Conservation (phyloP, 2,113 vertebrate species). For the Myrmophylax atrothorax region DNA sequence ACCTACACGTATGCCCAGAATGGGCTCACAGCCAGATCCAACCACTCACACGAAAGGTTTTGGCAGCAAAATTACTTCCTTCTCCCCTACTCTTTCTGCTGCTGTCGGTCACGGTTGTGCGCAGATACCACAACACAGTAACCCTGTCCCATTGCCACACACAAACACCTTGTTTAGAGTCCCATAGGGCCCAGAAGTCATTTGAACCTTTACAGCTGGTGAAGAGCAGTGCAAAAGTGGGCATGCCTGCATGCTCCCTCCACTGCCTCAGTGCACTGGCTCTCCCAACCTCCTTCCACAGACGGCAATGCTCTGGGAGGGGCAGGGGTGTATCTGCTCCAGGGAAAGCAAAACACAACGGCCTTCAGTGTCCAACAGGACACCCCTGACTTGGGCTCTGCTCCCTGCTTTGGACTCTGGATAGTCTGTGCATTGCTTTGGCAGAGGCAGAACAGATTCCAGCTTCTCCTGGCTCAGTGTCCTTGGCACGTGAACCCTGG, state of each 20-base stretch:
- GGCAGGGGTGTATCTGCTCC: not conserved
- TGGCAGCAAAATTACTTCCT: not conserved
- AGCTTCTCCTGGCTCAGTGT: not conserved
- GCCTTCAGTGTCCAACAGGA: rapidly evolving
- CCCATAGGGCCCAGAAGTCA: not conserved
- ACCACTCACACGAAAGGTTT: not conserved
- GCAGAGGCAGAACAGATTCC: not conserved
- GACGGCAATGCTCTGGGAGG: not conserved
- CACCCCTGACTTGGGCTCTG: not conserved
- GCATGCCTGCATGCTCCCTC: not conserved
- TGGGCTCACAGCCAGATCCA: not conserved
- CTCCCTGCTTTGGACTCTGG: rapidly evolving
- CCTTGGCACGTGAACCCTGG: not conserved
- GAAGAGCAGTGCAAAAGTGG: not conserved
- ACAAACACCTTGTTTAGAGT: not conserved
- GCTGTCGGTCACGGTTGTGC: not conserved
- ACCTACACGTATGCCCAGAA: not conserved
- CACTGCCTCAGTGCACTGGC: not conserved
- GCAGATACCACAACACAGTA: not conserved
- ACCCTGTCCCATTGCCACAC: not conserved
- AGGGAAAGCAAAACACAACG: not conserved
- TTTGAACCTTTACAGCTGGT: not conserved
- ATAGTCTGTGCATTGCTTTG: not conserved
- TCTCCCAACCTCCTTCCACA: not conserved
- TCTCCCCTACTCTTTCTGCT: not conserved